A percentile compares a stretch with the other conserved stretches of the same genome.
Conservation (phyloP, 2,888 invertebrate genomes). For the Nudaria mundana region DNA sequence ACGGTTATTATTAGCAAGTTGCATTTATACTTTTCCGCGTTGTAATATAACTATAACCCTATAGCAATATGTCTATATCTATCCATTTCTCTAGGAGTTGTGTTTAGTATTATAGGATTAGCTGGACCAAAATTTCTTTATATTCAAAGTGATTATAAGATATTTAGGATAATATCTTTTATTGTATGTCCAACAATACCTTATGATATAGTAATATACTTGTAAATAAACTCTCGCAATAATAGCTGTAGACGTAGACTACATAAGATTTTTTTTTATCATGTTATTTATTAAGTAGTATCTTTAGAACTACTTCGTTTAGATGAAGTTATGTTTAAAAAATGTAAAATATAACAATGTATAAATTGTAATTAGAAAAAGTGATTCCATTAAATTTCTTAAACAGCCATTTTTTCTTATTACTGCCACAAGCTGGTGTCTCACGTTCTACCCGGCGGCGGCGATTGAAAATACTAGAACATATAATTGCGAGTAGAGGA, state of each 20-base stretch:
- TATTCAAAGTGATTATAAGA: conserved; percentile 62
- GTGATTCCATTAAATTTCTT: conserved; percentile 79
- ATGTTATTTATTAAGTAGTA: conserved; percentile 71
- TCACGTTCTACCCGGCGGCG: not conserved
- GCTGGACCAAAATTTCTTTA: conserved; percentile 80
- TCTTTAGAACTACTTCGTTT: conserved; percentile 53
- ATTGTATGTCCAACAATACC: conserved; percentile 68
- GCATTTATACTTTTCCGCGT: conserved; percentile 42
- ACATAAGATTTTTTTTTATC: conserved; percentile 56
- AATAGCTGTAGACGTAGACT: conserved; percentile 67
- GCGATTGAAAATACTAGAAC: no score
- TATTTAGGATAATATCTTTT: conserved; percentile 56
- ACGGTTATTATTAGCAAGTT: conserved; percentile 44
- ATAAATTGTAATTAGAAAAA: conserved; percentile 78
- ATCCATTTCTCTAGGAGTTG: conserved; percentile 65
- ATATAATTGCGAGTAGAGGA: no score
- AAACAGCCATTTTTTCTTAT: conserved; percentile 40
- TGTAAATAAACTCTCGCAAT: conserved; percentile 75
- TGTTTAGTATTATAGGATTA: conserved; percentile 74
- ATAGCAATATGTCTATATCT: conserved; percentile 68
- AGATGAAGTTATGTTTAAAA: conserved; percentile 56
- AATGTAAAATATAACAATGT: conserved; percentile 74
- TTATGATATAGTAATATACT: conserved; percentile 41
- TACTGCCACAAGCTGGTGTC: not conserved
- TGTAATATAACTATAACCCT: conserved; percentile 51